phyloP scores from a whole-genome alignment of 2,888 invertebrate species.

The Cephalotes varians region DNA sequence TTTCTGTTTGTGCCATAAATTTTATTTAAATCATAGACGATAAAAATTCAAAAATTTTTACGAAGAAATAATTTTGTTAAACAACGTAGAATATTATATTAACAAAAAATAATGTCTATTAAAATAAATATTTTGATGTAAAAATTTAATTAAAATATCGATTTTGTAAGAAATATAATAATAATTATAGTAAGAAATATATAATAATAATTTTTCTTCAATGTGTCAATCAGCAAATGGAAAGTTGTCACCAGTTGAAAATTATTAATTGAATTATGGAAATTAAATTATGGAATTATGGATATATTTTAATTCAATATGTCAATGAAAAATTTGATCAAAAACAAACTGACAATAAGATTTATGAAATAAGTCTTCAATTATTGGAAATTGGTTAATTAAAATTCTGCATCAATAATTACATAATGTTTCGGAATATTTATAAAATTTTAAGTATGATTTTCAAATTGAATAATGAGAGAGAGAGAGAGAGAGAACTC shows the following conservation, averaged over 20 bases:
- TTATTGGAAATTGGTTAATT: neutral
- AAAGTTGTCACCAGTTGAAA: neutral
- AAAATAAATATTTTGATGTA: neutral
- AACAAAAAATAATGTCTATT: neutral
- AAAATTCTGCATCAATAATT: neutral
- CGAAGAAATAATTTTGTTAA: neutral
- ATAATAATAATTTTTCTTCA: too few relatives aligned
- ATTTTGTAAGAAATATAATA: neutral
- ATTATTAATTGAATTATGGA: conserved; percentile 33
- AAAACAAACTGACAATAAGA: neutral
- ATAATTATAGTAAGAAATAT: too few relatives aligned
- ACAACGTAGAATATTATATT: neutral
- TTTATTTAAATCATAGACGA: neutral
- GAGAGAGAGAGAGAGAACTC: neutral
- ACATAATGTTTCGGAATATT: neutral
- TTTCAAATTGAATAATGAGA: neutral
- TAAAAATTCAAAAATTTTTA: neutral
- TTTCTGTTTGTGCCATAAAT: neutral
- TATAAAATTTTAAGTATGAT: neutral
- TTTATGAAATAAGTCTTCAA: neutral
- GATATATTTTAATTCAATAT: neutral
- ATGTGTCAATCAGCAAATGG: neutral
- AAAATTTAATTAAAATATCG: conserved; percentile 10
- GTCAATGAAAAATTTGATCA: neutral
- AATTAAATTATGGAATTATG: neutral